Percentiles rank a stretch among this genome's conserved stretches.
Conservation (phyloP, 2,113 vertebrate genomes). For the Symphodus melops region DNA sequence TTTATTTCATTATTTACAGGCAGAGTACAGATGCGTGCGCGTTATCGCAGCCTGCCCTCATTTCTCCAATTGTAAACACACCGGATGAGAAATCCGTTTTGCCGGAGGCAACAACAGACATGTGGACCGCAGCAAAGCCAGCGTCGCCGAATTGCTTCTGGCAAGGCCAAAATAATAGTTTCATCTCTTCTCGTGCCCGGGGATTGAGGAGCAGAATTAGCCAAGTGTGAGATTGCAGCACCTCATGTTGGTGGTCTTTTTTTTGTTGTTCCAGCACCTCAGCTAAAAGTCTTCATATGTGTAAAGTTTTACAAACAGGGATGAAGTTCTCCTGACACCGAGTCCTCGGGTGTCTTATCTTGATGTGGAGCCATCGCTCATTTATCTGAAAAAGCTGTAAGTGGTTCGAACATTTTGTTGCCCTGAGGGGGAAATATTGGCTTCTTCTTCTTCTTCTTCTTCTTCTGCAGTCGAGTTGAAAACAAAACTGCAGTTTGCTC, state of each 20-base stretch:
- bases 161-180: slow-evolving; percentile 67
- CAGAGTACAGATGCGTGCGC: slow-evolving; percentile 32
- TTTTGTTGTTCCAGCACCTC: slow-evolving; percentile 41
- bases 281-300: slow-evolving; percentile 26
- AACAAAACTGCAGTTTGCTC: slow-evolving; percentile 21
- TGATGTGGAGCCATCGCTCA: slow-evolving; percentile 50
- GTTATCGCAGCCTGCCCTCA: slow-evolving; percentile 16
- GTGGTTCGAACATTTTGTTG: slow-evolving; percentile 22
- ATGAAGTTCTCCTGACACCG: slow-evolving; percentile 48
- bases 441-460: slow-evolving; percentile 25
- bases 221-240: slow-evolving; percentile 59
- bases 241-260: slow-evolving; percentile 40
- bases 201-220: slow-evolving; percentile 46
- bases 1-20: slow-evolving; percentile 5
- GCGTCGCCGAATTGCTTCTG: slow-evolving; percentile 18
- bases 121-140: slow-evolving; percentile 26
- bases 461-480: slow-evolving; percentile 30
- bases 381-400: slow-evolving; percentile 35
- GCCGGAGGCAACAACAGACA: slow-evolving; percentile 45
- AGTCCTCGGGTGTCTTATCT: slow-evolving; percentile 33
- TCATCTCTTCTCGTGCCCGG: slow-evolving; percentile 34
- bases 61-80: slow-evolving; percentile 51
- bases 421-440: slow-evolving; percentile 1
- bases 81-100: slow-evolving; percentile 41
- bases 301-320: slow-evolving; percentile 53